Evolutionary conservation across 1,140 invertebrate species (phyloP), one percentile per base, ranked within the genome.

Genomic region (Sipha flava): DNA sequence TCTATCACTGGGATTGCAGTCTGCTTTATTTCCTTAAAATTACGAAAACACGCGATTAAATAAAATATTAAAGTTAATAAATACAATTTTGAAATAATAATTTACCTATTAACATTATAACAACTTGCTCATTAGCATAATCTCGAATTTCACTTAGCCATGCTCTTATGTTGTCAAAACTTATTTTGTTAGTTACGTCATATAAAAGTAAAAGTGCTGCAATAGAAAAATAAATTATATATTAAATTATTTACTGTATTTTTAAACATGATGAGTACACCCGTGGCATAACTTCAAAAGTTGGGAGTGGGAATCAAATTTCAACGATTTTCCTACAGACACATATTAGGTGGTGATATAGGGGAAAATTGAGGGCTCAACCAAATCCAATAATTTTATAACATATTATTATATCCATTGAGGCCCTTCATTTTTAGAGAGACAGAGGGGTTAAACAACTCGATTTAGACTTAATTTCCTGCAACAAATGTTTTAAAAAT

Each of bases 131-230:
- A 83, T 94, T 91, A 40, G 93, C 93, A 84, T 94, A 94, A 84
- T 94, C 92, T 81, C 90, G 88, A 82, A 96, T 93, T 87, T 96
- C 94, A 40, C 91, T 91, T 21, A 95, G 88, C 95, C 94, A 96
- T 31, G 93, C 92, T 83, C 94, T 90, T 82, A 95, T 94, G 84
- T 95, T 94, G 86, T 94, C 92, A 85, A 93, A 95, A 83, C 93
- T 95, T 40, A 89, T 90, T 86, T 94, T 93, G 84, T 94, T 95
- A 52, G 94, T 96, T 75, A 97, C 93, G 85, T 97, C 95, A 86
- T 97, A 97, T 0, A 97, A 90, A 77, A 97, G 88, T 49, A 98
- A 89, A 73, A 96, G 86, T 12, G 92, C 93, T 94, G 86, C 82
- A 88, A 92, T 81, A n/a, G 16, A 59, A 29, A 59, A n/a, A 18